Evolutionary conservation across 2,113 vertebrate species (phyloP), one percentile per base, ranked within the genome.

Genomic region (Zonotrichia leucophrys): DNA sequence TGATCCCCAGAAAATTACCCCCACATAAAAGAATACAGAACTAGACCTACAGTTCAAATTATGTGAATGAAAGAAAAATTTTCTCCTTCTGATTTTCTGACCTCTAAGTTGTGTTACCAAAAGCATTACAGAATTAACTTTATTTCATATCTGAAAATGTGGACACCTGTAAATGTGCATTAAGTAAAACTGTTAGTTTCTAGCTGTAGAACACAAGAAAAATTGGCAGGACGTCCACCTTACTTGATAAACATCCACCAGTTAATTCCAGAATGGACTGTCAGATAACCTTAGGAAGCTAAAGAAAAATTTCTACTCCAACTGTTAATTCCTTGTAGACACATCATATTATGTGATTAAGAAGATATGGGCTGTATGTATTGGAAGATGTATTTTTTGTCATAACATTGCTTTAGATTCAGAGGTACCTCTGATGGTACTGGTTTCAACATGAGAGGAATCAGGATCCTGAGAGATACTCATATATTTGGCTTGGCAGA

Each of bases 41-140:
- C 94, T 98, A 97, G 98, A 98, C 97, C 98, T 98, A 93, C 97
- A 97, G 89, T 98, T 98, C 98, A 98, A 98, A 98, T 96, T 96
- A 90, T 58, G 88, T 89, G 82, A 93, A 31, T 91, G 97, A 98
- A 98, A 98, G 97, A 98, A 97, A 83, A 96, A 97, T 98, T 98
- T 98, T 98, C 97, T 96, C 81, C 96, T 98, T 97, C 97, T 98
- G 97, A 97, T 93, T 97, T 98, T 98, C 97, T 98, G 96, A 98
- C 95, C 94, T 98, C 2, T 4, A 74, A 58, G 89, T 98, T 98
- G 70, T 53, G 89, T 83, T 97, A 85, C 85, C 73, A 96, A 97
- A 97, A 96, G 92, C 70, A 70, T 83, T 91, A 87, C 81, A 83
- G 83, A 96, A 94, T 97, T 77, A 96, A 91, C 78, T 97, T 97